A percentile compares a stretch with the other conserved stretches of the same genome.
phyloP scores from a whole-genome alignment of 2,797 vertebrate species.

The Naso thynnoides region DNA sequence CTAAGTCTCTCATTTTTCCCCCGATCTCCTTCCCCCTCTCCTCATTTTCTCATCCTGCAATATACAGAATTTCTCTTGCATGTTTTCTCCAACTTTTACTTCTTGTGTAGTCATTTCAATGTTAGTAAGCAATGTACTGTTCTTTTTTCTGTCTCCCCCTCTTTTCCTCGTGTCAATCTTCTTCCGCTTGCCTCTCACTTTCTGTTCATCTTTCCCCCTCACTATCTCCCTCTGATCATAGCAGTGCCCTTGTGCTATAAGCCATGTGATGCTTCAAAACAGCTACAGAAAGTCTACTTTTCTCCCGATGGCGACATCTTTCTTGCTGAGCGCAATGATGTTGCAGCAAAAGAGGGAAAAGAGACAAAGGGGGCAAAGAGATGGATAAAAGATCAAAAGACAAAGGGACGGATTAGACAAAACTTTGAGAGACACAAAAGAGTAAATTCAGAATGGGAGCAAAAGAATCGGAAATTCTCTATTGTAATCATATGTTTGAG shows the following conservation, averaged over 20 bases:
- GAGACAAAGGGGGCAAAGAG: conserved; percentile 15
- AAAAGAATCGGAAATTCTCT: conserved; percentile 42
- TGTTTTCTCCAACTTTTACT: conserved; percentile 1
- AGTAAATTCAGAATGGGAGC: conserved; percentile 29
- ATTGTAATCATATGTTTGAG: conserved; percentile 26
- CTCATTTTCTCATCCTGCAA: conserved; percentile 5
- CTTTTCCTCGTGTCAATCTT: neutral
- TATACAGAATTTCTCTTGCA: neutral
- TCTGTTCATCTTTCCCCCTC: conserved; percentile 12
- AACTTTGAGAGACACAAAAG: conserved; percentile 9
- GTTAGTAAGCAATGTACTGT: conserved; percentile 15
- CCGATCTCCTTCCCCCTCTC: conserved; percentile 4
- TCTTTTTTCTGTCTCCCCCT: neutral
- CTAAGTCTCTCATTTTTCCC: conserved; percentile 29
- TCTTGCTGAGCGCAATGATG: conserved; percentile 16
- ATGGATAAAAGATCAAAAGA: conserved; percentile 37
- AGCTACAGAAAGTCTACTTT: conserved; percentile 43
- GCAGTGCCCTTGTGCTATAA: conserved; percentile 24
- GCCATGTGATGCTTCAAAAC: conserved; percentile 53
- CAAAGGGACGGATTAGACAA: conserved; percentile 37
- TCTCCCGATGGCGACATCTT: conserved; percentile 47
- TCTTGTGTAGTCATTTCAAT: neutral
- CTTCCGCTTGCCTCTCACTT: conserved; percentile 11
- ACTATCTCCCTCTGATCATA: conserved; percentile 47
- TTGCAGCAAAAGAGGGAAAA: conserved; percentile 11